phyloP scores from a whole-genome alignment of 2,888 invertebrate genomes.

The Bruchidius siliquastri region DNA sequence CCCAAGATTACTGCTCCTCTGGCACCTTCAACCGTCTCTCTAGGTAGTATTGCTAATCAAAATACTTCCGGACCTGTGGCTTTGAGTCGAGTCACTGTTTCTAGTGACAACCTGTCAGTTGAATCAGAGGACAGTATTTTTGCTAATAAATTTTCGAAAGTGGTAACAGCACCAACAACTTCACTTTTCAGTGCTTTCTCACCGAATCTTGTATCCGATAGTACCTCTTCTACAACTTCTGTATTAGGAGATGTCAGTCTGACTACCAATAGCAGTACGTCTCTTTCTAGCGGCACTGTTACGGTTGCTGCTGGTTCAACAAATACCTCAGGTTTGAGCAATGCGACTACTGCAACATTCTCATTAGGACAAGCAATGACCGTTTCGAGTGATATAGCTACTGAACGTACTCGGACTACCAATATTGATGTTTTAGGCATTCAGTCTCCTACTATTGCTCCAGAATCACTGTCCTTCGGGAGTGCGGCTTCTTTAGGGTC shows the following conservation, averaged over 20 bases:
- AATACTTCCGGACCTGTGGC: too few species aligned
- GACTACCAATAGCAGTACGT: not conserved
- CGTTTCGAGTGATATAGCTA: conserved; percentile 3
- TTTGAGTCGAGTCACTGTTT: not conserved
- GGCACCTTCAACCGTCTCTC: not conserved
- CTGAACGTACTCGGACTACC: conserved; percentile 25
- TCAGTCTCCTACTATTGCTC: conserved; percentile 11
- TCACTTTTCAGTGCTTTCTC: conserved; percentile 13
- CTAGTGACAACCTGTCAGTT: not conserved
- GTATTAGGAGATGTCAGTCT: conserved; percentile 7
- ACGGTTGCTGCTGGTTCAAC: too few species aligned
- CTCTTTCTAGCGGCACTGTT: too few species aligned
- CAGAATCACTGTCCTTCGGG: conserved; percentile 17
- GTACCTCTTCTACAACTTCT: conserved; percentile 10
- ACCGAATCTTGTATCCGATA: conserved; percentile 9
- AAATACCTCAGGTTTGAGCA: too few species aligned
- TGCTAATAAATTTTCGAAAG: not conserved
- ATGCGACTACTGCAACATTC: conserved; percentile 1
- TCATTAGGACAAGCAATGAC: not conserved
- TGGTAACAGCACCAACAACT: conserved; percentile 8
- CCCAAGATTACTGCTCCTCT: not conserved
- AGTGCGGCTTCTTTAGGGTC: conserved; percentile 13
- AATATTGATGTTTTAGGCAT: conserved; percentile 27
- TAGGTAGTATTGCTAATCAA: not conserved
- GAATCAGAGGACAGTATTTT: not conserved